Evolutionary conservation across 1,140 invertebrate species (phyloP).

Genomic region (Caenorhabditis latens): DNA sequence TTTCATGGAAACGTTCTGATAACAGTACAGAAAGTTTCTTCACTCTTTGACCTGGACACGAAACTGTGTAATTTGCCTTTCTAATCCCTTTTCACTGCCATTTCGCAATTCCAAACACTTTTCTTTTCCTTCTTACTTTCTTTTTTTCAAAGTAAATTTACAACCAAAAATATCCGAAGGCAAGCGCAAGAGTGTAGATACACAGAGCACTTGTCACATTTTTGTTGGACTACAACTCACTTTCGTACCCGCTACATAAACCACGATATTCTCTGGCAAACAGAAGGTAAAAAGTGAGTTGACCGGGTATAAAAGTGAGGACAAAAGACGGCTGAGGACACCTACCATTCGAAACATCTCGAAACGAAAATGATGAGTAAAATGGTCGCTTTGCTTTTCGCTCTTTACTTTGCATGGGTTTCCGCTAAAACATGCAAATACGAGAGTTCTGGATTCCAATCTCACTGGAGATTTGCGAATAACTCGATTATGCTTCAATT

Average conservation of each 20-base stretch:
- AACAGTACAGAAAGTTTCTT: not conserved
- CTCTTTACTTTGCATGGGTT: not conserved
- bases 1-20: too few relatives aligned
- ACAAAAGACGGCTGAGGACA: not conserved
- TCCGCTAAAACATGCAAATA: slow-evolving; percentile 37
- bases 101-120: not conserved
- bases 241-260: not conserved
- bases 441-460: slow-evolving; percentile 15
- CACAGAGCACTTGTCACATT: not conserved
- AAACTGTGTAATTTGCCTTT: too few relatives aligned
- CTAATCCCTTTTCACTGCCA: not conserved
- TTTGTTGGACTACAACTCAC: slow-evolving; percentile 4
- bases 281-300: not conserved
- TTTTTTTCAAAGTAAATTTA: not conserved
- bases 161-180: not conserved
- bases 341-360: not conserved
- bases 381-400: not conserved
- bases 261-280: not conserved
- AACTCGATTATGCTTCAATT: slow-evolving; percentile 47
- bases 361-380: not conserved
- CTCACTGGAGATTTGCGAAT: slow-evolving; percentile 18
- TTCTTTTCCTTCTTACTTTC: not conserved
- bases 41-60: not conserved
- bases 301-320: slow-evolving; percentile 24
- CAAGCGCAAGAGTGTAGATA: too few relatives aligned